Evolutionary conservation across 2,113 vertebrate species (phyloP).

Genomic region (Bostrychus sinensis): DNA sequence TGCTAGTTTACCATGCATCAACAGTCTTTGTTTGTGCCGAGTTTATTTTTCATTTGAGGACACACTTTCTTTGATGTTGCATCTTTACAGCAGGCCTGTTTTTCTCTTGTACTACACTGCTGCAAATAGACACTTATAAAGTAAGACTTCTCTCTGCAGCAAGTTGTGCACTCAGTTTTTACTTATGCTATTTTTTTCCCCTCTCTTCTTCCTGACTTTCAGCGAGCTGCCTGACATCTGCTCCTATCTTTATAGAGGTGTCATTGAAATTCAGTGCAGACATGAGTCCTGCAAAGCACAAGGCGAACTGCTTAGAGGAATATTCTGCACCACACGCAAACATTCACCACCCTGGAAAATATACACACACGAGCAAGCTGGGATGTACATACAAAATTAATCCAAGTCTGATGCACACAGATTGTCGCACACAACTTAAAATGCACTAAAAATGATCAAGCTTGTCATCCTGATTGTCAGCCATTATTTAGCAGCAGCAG

Average conservation of each 20-base stretch:
- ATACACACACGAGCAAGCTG: conserved; percentile 4
- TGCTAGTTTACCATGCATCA: conserved; percentile 30
- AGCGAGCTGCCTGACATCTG: conserved; percentile 68
- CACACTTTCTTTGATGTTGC: conserved; percentile 6
- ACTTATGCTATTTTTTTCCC: conserved; percentile 28
- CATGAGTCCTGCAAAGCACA: conserved; percentile 59
- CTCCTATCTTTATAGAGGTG: conserved; percentile 70
- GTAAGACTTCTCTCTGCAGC: conserved; percentile 32
- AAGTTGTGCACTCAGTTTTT: conserved; percentile 42
- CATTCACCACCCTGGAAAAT: conserved; percentile 17
- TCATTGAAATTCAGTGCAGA: conserved; percentile 74
- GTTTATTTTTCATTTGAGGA: conserved; percentile 15
- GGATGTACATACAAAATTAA: conserved; percentile 2
- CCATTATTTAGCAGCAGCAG: conserved; percentile 41
- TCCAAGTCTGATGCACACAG: not conserved
- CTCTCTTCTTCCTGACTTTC: conserved; percentile 66
- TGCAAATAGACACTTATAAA: conserved; percentile 30
- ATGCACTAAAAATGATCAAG: not conserved
- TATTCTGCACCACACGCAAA: conserved; percentile 52
- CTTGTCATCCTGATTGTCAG: conserved; percentile 27
- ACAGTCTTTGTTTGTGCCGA: conserved; percentile 2
- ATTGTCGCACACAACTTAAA: not conserved
- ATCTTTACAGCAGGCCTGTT: conserved; percentile 14
- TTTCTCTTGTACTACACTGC: conserved; percentile 22
- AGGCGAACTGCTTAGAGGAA: conserved; percentile 61